phyloP scores from a whole-genome alignment of 2,888 invertebrate species.

The Clusia tigrina region DNA sequence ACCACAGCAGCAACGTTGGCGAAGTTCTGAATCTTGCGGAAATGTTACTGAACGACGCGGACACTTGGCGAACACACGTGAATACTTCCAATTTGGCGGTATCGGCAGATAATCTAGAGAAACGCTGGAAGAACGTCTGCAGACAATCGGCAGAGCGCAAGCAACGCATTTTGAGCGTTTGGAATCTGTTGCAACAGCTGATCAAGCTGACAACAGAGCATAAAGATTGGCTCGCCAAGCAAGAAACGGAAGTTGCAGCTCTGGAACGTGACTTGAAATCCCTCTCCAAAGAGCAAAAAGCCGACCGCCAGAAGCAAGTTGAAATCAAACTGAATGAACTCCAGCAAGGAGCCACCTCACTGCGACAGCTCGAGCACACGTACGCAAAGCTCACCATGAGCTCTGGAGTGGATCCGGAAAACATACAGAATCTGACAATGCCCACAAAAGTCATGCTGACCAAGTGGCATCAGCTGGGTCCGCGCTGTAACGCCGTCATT shows the following conservation, averaged over 20 bases:
- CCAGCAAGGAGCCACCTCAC: constrained; percentile 67
- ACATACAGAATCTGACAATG: constrained; percentile 71
- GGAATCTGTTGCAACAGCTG: constrained; percentile 71
- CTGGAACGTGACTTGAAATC: constrained; percentile 71
- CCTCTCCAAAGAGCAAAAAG: constrained; percentile 68
- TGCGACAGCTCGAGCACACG: constrained; percentile 73
- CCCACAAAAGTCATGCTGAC: constrained; percentile 69
- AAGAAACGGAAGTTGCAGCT: constrained; percentile 70
- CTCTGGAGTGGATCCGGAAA: constrained; percentile 74
- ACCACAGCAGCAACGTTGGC: constrained; percentile 78
- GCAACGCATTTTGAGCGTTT: constrained; percentile 70
- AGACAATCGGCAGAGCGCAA: constrained; percentile 77
- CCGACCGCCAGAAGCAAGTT: constrained; percentile 68
- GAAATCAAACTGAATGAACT: constrained; percentile 68
- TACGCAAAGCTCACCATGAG: constrained; percentile 75
- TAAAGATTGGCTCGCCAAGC: constrained; percentile 70
- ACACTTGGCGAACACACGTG: constrained; percentile 76
- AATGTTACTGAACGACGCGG: constrained; percentile 77
- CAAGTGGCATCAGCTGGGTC: constrained; percentile 73
- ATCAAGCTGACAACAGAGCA: constrained; percentile 68
- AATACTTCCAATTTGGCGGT: constrained; percentile 73
- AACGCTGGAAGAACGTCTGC: constrained; percentile 82
- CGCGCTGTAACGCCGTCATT: constrained; percentile 69
- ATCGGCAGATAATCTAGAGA: constrained; percentile 76
- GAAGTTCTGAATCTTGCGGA: constrained; percentile 83